Evolutionary conservation across 2,888 invertebrate genomes (phyloP), one percentile per base, ranked within the genome.

Genomic region (Dichetophora obliterata): DNA sequence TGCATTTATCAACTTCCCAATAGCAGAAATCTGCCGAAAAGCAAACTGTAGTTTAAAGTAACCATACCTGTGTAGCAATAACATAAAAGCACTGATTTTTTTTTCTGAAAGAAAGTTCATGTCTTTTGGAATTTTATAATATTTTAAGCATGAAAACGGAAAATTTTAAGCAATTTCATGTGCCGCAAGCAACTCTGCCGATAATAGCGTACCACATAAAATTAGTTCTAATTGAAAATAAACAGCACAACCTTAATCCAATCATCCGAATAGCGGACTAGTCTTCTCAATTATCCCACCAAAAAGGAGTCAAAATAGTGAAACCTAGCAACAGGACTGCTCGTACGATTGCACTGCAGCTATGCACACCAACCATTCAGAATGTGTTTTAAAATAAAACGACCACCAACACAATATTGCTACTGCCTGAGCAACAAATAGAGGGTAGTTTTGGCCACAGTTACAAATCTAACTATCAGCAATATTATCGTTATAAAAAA

Each of bases 151-250:
- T 4, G 31, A 4, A 31, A 31, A 31, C 5, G 3, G 31, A 31
- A 31, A 31, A 31, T 4, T 4, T 31, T 3, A 31, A 31, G 5
- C 5, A 31, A 4, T 5, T 31, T 4, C 31, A 31, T 31, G 31
- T 31, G 19, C 54, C 59, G 48, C 43, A 24, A 43, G 43, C n/a
- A n/a, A n/a, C n/a, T n/a, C n/a, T n/a, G n/a, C n/a, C n/a, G n/a
- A n/a, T n/a, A n/a, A n/a, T 63, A 73, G 73, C 31, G 50, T 63
- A 19, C 22, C 6, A 14, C 9, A 14, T 14, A 9, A 22, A 74
- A 65, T 63, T 19, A n/a, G 19, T 19, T 27, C 65, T 74, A 54
- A 74, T 74, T 74, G 65, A 74, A 74, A 74, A 74, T 74, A 65
- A 74, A 74, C 65, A 63, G 24, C 31, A 59, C 31, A 54, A 22